Base-by-base conservation (phyloP, 2,113 vertebrate species). In the Natator depressus region DNA sequence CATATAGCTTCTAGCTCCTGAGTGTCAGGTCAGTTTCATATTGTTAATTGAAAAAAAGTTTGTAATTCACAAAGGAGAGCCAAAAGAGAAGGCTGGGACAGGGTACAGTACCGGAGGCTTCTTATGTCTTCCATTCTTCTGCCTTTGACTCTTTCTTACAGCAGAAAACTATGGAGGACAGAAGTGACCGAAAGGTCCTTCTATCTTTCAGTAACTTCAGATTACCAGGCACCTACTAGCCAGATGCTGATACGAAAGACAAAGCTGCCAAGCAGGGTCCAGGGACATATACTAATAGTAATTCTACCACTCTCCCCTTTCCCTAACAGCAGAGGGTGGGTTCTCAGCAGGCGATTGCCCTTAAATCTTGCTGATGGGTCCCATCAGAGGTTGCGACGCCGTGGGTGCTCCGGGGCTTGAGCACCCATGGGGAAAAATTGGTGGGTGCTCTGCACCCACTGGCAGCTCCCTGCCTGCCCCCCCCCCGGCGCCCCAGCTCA, bases 41-140 rank as follows among this genome's bases (percentile, higher is more conserved):
- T 54, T 90, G 80, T 31, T 87, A 57, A 80, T 88, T 55, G 69
- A 51, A 84, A 62, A 84, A 94, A 8, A 6, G 2, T 2, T 24
- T 4, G 53, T 87, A 59, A 42, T 82, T 94, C 24, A 4, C 19
- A 20, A 19, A 72, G 65, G 35, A 10, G 16, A 72, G 65, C 35
- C 19, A 72, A 20, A 38, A 35, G 19, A 1, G 1, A 9, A 6
- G 13, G 4, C 29, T 38, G 31, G 5, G 4, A 5, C 31, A 49
- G 62, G 69, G 75, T 85, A 49, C 78, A 85, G 6, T 0, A 0
- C 6, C 62, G 29, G 78, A 47, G n/a, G 9, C 25, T 16, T 3
- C 12, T 94, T 95, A 29, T 89, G 31, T 19, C 8, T 80, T 27
- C 10, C 57, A 80, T 87, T 91, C 8, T 16, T 87, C 17, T 13